Evolutionary conservation across 2,888 invertebrate species (phyloP).

Genomic region (Osmoderma eremita): DNA sequence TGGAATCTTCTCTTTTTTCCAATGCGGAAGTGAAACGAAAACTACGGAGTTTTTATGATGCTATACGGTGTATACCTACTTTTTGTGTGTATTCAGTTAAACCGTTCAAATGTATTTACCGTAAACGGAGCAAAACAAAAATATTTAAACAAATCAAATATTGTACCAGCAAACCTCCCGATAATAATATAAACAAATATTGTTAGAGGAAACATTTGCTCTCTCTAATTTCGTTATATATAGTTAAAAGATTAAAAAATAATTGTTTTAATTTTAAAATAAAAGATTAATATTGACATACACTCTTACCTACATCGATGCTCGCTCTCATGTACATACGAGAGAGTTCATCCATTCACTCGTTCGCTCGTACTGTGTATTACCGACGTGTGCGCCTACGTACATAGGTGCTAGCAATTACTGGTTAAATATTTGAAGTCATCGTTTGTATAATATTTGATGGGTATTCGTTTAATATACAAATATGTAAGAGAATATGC

Average conservation of each 20-base stretch:
- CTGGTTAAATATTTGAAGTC: slow-evolving; percentile 41
- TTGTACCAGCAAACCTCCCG: slow-evolving; percentile 33
- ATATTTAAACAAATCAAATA: slow-evolving; percentile 41
- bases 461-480: slow-evolving; percentile 25
- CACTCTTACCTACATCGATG: slow-evolving; percentile 10
- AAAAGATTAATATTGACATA: slow-evolving; percentile 42
- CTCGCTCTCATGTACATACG: neutral
- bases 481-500: neutral
- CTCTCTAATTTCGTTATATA: slow-evolving; percentile 39
- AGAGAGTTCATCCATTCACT: neutral
- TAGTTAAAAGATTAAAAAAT: slow-evolving; percentile 43
- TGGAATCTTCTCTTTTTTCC: no score
- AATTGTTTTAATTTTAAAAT: slow-evolving; percentile 43
- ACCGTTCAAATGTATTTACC: slow-evolving; percentile 8
- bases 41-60: neutral
- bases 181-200: slow-evolving; percentile 43
- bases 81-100: neutral
- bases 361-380: slow-evolving; percentile 28
- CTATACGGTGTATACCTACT: neutral
- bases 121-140: slow-evolving; percentile 35
- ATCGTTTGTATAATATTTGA: slow-evolving; percentile 36
- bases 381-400: slow-evolving; percentile 30
- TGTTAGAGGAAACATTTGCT: slow-evolving; percentile 41
- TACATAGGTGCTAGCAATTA: slow-evolving; percentile 41
- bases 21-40: no score